Evolutionary conservation across 2,797 vertebrate genomes (phyloP).

Genomic region (Cryptoblepharus egeriae): DNA sequence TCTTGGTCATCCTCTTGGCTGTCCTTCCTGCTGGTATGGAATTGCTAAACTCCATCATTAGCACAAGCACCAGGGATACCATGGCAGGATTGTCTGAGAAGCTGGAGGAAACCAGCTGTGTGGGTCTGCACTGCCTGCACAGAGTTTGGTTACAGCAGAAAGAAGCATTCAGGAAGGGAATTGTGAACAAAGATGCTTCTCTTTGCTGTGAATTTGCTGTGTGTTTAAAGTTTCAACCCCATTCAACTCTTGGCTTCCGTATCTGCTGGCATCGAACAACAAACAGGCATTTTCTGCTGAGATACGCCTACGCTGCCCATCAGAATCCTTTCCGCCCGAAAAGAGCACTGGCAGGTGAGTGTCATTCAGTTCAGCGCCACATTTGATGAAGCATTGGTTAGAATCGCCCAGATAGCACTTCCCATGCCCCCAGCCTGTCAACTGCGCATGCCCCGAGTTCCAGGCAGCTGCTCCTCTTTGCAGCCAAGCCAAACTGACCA

Average conservation of each 20-base stretch:
- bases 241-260: neutral
- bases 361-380: neutral
- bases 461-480: no score
- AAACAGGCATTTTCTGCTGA: neutral
- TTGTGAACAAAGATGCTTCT: constrained; percentile 28
- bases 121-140: neutral
- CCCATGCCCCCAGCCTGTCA: no score
- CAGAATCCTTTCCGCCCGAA: neutral
- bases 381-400: neutral
- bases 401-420: no score
- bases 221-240: neutral
- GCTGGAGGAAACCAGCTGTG: constrained; percentile 16
- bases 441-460: no score
- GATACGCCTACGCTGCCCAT: neutral
- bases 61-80: neutral
- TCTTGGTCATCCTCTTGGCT: neutral
- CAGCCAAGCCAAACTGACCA: no score
- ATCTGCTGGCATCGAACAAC: neutral
- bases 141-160: neutral
- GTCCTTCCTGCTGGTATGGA: neutral
- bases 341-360: neutral
- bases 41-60: constrained; percentile 6
- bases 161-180: constrained; percentile 16
- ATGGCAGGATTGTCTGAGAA: constrained; percentile 17
- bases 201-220: neutral